These are phyloP conservation scores for Clostera curtula DNA, from an alignment of 2,888 invertebrate species.

Conservation along the genomic window DNA sequence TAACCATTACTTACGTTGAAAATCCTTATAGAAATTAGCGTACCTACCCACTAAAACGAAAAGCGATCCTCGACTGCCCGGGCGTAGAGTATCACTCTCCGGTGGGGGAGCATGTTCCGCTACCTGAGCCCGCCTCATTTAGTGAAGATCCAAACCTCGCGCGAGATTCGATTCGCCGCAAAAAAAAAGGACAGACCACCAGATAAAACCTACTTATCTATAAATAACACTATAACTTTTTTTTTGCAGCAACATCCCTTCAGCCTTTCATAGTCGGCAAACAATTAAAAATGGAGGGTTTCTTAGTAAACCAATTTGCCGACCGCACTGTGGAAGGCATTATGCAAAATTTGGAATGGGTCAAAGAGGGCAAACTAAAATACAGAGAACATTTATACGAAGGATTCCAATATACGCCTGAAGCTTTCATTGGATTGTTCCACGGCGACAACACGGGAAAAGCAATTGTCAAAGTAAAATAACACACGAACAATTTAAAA, in stretches of 20 bases:
- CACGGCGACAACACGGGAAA: conserved; percentile 79
- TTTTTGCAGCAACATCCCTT: conserved; percentile 47
- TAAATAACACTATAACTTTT: not conserved
- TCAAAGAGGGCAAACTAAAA: conserved; percentile 78
- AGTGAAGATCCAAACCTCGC: too few relatives aligned
- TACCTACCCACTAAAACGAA: too few relatives aligned
- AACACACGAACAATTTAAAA: conserved; percentile 5
- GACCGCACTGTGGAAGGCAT: conserved; percentile 76
- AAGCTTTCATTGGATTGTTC: conserved; percentile 78
- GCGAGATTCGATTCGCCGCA: too few relatives aligned
- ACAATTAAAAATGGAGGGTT: conserved; percentile 79
- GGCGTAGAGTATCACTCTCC: too few relatives aligned
- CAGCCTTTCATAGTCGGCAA: conserved; percentile 72
- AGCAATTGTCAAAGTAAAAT: conserved; percentile 75
- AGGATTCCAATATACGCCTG: conserved; percentile 79
- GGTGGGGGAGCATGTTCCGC: too few relatives aligned
- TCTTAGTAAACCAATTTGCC: conserved; percentile 65
- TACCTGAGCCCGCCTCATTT: too few relatives aligned
- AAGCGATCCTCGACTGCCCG: too few relatives aligned
- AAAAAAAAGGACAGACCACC: too few relatives aligned
- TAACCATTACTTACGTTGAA: too few relatives aligned
- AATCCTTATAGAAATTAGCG: too few relatives aligned
- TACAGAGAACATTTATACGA: conserved; percentile 78
- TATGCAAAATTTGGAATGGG: conserved; percentile 75
- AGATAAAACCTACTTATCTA: too few relatives aligned